Evolutionary conservation across 2,797 vertebrate species (phyloP), one percentile per base, ranked within the genome.

Genomic region (Argentina silus): DNA sequence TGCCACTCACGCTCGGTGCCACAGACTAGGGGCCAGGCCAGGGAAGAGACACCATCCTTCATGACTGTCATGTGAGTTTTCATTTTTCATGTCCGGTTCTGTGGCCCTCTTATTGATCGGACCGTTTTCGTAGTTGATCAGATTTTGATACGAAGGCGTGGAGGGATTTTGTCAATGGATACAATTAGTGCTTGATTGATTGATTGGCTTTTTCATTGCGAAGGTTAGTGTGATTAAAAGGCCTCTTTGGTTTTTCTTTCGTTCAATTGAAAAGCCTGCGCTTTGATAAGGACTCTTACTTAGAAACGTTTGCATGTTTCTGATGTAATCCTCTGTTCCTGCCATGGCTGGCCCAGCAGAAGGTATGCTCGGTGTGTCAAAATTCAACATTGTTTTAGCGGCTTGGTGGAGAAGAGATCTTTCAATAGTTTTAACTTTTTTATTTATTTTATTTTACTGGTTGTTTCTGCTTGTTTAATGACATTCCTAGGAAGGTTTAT

Each of bases 41-140:
- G 50, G 57, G 42, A 7, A 36, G 27, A 63, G 3, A 21, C 57
- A 43, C 12, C 65, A 61, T 78, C 43, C 79, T 81, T 75, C 77
- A 94, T 94, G 93, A 91, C 91, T 57, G 84, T 93, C 83, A 91
- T 75, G 92, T 94, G 79, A 93, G 93, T 94, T 66, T 55, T 27
- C 0, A 27, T 42, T 53, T 42, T n/a, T 43, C 15, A 3, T 7
- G 6, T 45, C 19, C 23, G 42, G 7, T 55, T 42, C 45, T 27
- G 45, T 57, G 11, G 3, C 53, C 11, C 47, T 51, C 0, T 19
- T 42, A 45, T 47, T 67, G 9, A 23, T 4, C 12, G 7, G 51
- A n/a, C 12, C 9, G 12, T 3, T 6, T 50, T 66, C 17, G 8
- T 60, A 3, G 23, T 60, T 27, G 21, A 60, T 60, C 9, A 60